These are phyloP conservation scores for Deilephila elpenor DNA, from an alignment of 2,888 invertebrate species.

Conservation along the genomic window DNA sequence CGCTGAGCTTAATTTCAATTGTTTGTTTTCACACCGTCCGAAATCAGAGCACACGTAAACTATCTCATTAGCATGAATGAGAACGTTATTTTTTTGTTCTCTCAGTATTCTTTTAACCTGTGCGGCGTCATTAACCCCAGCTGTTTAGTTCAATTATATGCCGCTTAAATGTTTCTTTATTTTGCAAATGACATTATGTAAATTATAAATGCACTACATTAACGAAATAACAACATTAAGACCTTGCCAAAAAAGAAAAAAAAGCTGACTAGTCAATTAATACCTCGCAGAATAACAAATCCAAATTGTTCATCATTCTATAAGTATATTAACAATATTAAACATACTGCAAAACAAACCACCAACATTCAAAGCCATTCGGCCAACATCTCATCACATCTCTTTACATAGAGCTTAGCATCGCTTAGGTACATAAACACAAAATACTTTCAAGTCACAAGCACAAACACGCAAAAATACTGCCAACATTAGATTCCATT, in stretches of 20 bases:
- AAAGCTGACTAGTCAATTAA: too few species aligned
- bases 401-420: too few species aligned
- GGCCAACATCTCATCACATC: not conserved
- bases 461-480: too few species aligned
- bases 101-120: not conserved
- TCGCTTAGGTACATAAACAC: not conserved
- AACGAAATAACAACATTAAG: too few species aligned
- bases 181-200: too few species aligned
- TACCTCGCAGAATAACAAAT: too few species aligned
- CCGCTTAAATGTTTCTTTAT: not conserved
- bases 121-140: not conserved
- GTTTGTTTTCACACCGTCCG: conserved; percentile 2
- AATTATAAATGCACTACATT: too few species aligned
- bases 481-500: too few species aligned
- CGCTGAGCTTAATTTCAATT: conserved; percentile 8
- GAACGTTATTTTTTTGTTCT: not conserved
- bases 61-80: conserved; percentile 14
- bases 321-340: too few species aligned
- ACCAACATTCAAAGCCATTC: not conserved
- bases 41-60: conserved; percentile 1
- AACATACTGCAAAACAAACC: not conserved
- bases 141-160: not conserved
- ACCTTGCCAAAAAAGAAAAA: too few species aligned
- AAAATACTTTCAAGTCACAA: too few species aligned
- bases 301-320: not conserved